These are phyloP conservation scores for Anoura caudifer DNA, from an alignment of 2,113 vertebrate genomes.

Conservation along the genomic window DNA sequence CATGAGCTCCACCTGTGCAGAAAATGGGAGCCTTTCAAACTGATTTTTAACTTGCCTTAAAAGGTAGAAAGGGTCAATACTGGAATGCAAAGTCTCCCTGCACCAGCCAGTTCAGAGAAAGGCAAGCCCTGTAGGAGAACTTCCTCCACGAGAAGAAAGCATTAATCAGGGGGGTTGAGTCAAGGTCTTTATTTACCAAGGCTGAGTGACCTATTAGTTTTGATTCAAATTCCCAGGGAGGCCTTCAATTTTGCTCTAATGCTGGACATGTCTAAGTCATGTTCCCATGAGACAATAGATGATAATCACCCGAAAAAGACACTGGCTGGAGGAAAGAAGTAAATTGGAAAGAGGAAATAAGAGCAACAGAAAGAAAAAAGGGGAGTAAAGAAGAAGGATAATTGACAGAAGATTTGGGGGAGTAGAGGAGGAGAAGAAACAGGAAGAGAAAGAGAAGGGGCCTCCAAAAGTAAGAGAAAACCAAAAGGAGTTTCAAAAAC, in stretches of 20 bases:
- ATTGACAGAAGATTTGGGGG: background rate
- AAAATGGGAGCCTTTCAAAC: constrained; percentile 46
- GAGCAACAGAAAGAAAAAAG: background rate
- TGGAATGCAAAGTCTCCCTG: background rate
- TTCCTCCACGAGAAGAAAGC: background rate
- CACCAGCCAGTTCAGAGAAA: background rate
- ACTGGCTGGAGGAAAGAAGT: background rate
- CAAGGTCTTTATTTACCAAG: background rate
- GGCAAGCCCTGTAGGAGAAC: background rate
- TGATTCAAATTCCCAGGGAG: constrained; percentile 10
- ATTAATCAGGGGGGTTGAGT: background rate
- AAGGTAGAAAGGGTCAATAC: constrained; percentile 15
- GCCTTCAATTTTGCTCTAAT: background rate
- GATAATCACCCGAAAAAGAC: background rate
- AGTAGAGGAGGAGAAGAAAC: background rate
- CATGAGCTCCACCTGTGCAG: constrained; percentile 58
- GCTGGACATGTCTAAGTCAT: background rate
- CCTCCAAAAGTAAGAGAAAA: background rate
- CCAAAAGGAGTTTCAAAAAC: background rate
- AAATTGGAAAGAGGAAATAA: background rate
- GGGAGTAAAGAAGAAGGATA: too few species aligned
- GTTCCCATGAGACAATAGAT: background rate
- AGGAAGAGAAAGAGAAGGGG: background rate
- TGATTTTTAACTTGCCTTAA: constrained; percentile 63
- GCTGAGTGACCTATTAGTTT: background rate